Evolutionary conservation across 1,140 invertebrate genomes (phyloP), one percentile per base, ranked within the genome.

Genomic region (Drosophila sp.): DNA sequence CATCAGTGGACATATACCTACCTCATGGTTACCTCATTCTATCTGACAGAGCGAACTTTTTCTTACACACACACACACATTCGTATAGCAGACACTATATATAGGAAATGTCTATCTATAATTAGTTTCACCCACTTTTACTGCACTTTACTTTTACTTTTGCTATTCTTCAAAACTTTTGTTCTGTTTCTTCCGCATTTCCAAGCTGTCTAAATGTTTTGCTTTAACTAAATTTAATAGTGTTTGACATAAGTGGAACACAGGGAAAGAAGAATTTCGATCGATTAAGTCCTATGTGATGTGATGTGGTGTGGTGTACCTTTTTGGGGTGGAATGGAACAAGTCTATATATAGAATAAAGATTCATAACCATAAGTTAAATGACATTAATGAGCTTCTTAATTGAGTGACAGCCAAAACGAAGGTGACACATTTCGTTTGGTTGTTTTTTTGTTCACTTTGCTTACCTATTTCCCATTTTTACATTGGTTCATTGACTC

Each of bases 321-420:
- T 30, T 47, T 54, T 0, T 35, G 33, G 10, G 10, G 30, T 8
- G 10, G 38, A 25, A 61, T 83, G 66, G 25, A 7, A 25, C 44
- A 25, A 2, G 23, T 75, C 70, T 74, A 66, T 60, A 76, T 76
- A 60, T 76, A 79, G 57, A 60, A 29, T 40, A 60, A 17, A 41
- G 44, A 44, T 55, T 50, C 35, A 27, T 29, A 56, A 70, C 60
- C 60, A 60, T 41, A 57, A 67, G 55, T 70, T 25, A 56, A 62
- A 60, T 79, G 83, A 80, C 84, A 89, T 89, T 83, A 87, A 87
- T 83, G 84, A 75, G 50, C 55, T 66, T 77, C 70, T 83, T 80
- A 87, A 87, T 76, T 81, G 77, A 69, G 44, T 66, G 64, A 61
- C 72, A 70, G 54, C 62, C 58, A 56, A 76, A 67, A 69, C 63